Evolutionary conservation across 2,888 invertebrate species (phyloP), one percentile per base, ranked within the genome.

Genomic region (Lymantria monacha): DNA sequence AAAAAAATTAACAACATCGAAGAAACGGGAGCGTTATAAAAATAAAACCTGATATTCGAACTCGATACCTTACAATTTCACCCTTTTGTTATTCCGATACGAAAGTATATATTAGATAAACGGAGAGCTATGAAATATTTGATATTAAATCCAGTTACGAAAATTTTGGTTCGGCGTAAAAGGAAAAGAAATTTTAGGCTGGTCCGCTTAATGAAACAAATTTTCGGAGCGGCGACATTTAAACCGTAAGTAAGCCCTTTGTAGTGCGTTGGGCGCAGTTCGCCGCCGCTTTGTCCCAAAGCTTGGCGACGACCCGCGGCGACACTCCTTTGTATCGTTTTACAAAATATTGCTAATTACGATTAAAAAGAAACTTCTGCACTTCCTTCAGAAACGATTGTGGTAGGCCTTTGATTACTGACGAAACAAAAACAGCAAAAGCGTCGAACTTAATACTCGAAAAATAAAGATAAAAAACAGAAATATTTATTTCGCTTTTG

Each of bases 161-260:
- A 70, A 77, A 81, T 84, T 83, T 75, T 60, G 61, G 63, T 54
- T 45, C 55, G 45, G 51, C 49, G 74, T 75, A 74, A 76, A 77
- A 72, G 79, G 72, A 80, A 86, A 86, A 83, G 81, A 83, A 85
- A 85, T 81, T 83, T 81, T 77, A 69, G 84, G 77, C 70, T 72
- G 75, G 77, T 70, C 70, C 79, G 83, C 67, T 84, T 85, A 88
- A 87, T 89, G 88, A 87, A 87, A 87, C 88, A 85, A 87, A 90
- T 87, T 89, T 87, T 83, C 81, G 78, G 82, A 82, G 82, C 77
- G 78, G 84, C 77, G 81, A 84, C 87, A 81, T 87, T 85, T 85
- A 86, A 86, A 82, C 83, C 83, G 83, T 84, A 81, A 85, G 83
- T 85, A 82, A 84, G 83, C 80, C 83, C 86, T 89, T 89, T 89